These are phyloP conservation scores for Drosophila santomea DNA, from an alignment of 1,140 invertebrate species.

Conservation along the genomic window DNA sequence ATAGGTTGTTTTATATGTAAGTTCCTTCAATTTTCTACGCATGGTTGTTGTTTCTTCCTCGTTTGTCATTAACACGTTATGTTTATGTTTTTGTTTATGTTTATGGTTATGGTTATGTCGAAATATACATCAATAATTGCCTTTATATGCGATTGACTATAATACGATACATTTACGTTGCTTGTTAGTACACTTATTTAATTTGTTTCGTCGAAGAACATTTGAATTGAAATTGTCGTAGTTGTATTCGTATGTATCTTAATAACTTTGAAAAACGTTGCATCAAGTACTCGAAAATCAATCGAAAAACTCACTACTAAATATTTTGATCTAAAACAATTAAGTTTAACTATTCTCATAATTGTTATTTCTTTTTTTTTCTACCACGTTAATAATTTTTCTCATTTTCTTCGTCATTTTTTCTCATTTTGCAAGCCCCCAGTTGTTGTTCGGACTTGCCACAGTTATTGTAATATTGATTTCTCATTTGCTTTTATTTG, in stretches of 20 bases:
- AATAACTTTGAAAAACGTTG: slow-evolving; percentile 70
- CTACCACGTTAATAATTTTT: slow-evolving; percentile 74
- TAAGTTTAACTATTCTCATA: slow-evolving; percentile 44
- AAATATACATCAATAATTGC: slow-evolving; percentile 77
- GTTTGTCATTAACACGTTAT: slow-evolving; percentile 41
- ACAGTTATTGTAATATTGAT: slow-evolving; percentile 84
- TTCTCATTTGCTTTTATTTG: slow-evolving; percentile 54
- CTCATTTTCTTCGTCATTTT: slow-evolving; percentile 15
- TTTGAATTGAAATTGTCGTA: slow-evolving; percentile 63
- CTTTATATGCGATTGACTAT: slow-evolving; percentile 56
- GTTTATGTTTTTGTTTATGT: background rate
- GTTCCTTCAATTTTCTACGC: slow-evolving; percentile 76
- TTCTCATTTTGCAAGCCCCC: slow-evolving; percentile 51
- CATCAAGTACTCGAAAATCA: slow-evolving; percentile 62
- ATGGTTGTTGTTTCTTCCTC: slow-evolving; percentile 70
- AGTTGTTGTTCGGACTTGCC: slow-evolving; percentile 64
- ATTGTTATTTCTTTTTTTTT: slow-evolving; percentile 49
- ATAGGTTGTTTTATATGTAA: slow-evolving; percentile 63
- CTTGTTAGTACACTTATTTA: slow-evolving; percentile 78
- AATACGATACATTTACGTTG: slow-evolving; percentile 56
- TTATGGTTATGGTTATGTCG: slow-evolving; percentile 51
- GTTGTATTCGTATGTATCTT: slow-evolving; percentile 46
- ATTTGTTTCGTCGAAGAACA: slow-evolving; percentile 75
- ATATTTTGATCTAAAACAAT: slow-evolving; percentile 58
- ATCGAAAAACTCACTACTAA: slow-evolving; percentile 77